phyloP scores from a whole-genome alignment of 2,888 invertebrate species.

The Teinopalpus imperialis region DNA sequence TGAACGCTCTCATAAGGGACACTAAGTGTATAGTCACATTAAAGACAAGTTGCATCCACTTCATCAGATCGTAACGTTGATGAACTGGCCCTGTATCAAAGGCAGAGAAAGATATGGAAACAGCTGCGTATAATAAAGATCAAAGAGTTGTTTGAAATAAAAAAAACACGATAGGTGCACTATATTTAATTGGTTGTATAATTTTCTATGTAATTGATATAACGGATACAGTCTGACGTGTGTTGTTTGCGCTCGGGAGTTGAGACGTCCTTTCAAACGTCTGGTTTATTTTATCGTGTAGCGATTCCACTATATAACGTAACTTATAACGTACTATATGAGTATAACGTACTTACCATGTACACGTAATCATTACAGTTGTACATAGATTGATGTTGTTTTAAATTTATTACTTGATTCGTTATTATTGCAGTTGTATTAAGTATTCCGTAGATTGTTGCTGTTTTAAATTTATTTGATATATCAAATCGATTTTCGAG shows the following conservation, averaged over 20 bases:
- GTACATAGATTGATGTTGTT: too few relatives aligned
- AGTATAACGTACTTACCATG: too few relatives aligned
- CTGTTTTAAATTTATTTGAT: too few relatives aligned
- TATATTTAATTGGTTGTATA: slow-evolving; percentile 11
- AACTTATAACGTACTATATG: too few relatives aligned
- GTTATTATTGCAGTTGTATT: too few relatives aligned
- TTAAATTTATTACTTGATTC: too few relatives aligned
- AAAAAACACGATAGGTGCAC: neutral
- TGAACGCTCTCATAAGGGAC: neutral
- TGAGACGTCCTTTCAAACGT: slow-evolving; percentile 4
- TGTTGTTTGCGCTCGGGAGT: slow-evolving; percentile 1
- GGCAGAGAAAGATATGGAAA: slow-evolving; percentile 2
- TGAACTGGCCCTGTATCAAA: neutral
- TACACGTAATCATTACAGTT: too few relatives aligned
- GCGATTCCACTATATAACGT: too few relatives aligned
- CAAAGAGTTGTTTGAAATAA: slow-evolving; percentile 13
- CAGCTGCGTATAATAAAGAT: slow-evolving; percentile 19
- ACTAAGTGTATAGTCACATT: slow-evolving; percentile 9
- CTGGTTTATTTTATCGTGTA: neutral
- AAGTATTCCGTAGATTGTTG: too few relatives aligned
- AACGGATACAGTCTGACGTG: neutral
- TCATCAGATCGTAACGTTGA: neutral
- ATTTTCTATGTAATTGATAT: slow-evolving; percentile 4
- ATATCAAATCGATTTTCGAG: too few relatives aligned
- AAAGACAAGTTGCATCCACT: neutral